Evolutionary conservation across 2,888 invertebrate species (phyloP).

Genomic region (Reticulitermes lucifugus): DNA sequence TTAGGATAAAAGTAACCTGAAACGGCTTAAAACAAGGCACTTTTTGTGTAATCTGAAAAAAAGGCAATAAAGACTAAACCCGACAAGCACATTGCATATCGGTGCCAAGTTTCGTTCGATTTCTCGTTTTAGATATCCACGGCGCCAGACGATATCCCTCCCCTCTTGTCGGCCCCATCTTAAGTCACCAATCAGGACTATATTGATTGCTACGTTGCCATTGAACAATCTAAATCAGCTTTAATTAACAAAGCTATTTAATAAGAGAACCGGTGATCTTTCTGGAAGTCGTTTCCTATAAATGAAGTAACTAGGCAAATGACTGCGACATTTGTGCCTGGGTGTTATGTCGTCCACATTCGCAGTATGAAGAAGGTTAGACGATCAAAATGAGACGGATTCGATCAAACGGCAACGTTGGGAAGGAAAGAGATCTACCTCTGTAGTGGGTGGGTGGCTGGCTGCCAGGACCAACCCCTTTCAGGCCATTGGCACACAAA

Average conservation of each 20-base stretch:
- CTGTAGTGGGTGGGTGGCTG: constrained; percentile 9
- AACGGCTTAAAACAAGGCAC: too few species aligned
- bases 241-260: neutral
- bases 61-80: constrained; percentile 4
- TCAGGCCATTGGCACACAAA: constrained; percentile 48
- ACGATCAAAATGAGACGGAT: neutral
- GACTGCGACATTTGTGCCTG: neutral
- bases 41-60: neutral
- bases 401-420: constrained; percentile 7
- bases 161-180: constrained; percentile 10
- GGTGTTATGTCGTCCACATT: neutral
- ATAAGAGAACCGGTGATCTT: neutral
- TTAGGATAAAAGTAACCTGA: too few species aligned
- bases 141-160: constrained; percentile 16
- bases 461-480: constrained; percentile 35
- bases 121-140: constrained; percentile 5
- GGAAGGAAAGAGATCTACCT: constrained; percentile 6
- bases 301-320: neutral
- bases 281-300: neutral
- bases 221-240: constrained; percentile 7
- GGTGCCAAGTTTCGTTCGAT: constrained; percentile 17
- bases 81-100: constrained; percentile 5
- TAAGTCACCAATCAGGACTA: constrained; percentile 46
- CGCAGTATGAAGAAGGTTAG: neutral
- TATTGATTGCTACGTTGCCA: constrained; percentile 50